phyloP scores from a whole-genome alignment of 2,797 vertebrate genomes.

The Meda fulgida region DNA sequence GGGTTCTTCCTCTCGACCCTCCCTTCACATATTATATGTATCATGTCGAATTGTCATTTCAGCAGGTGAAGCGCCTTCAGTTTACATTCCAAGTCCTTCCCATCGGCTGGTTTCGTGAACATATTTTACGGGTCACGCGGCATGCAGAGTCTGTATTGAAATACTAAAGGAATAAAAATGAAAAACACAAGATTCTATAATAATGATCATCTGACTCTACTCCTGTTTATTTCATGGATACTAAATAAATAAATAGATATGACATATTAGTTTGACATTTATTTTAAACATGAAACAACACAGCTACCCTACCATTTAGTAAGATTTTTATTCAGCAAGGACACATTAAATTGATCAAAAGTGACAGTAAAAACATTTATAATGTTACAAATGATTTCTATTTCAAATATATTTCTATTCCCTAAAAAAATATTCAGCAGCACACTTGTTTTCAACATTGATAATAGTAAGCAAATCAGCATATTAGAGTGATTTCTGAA shows the following conservation, averaged over 20 bases:
- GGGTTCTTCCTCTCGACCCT: slow-evolving; percentile 48
- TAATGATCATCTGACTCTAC: not conserved
- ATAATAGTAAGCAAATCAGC: not conserved
- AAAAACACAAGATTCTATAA: not conserved
- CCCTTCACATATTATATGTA: slow-evolving; percentile 43
- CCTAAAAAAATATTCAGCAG: not conserved
- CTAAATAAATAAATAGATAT: too few species aligned
- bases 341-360: not conserved
- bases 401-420: not conserved
- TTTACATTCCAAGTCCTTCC: slow-evolving; percentile 5
- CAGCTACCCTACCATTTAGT: not conserved
- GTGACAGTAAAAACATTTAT: not conserved
- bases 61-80: slow-evolving; percentile 1
- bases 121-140: not conserved
- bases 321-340: not conserved
- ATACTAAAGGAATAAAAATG: not conserved
- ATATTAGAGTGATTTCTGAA: not conserved
- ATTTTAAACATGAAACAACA: not conserved
- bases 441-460: not conserved
- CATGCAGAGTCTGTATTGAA: not conserved
- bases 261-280: not conserved
- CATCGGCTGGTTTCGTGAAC: not conserved
- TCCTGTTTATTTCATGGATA: not conserved
- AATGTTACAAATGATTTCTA: not conserved
- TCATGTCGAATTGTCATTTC: slow-evolving; percentile 25